These are phyloP conservation scores for Thymallus thymallus DNA, from an alignment of 2,113 vertebrate genomes.

Conservation along the genomic window DNA sequence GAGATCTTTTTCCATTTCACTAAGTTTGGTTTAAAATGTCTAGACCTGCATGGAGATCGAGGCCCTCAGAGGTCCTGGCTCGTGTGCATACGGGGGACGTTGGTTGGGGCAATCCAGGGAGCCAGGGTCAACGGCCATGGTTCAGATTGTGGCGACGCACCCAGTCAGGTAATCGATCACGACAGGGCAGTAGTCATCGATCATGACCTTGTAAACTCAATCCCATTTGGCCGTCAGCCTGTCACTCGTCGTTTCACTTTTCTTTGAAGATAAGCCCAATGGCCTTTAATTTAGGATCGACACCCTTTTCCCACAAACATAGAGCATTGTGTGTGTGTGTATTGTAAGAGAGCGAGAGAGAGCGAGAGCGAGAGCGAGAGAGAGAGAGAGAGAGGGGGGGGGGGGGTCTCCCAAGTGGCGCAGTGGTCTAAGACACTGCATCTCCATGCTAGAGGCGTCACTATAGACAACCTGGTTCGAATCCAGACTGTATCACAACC, in stretches of 20 bases:
- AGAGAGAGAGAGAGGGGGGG: too few relatives aligned
- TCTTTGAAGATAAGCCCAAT: neutral
- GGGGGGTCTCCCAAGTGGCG: too few relatives aligned
- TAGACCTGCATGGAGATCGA: neutral
- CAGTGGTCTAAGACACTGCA: too few relatives aligned
- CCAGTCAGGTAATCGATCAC: conserved; percentile 86
- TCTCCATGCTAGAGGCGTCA: too few relatives aligned
- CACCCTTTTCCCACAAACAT: neutral
- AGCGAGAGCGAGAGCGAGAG: too few relatives aligned
- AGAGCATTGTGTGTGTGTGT: neutral
- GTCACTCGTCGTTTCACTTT: conserved; percentile 60
- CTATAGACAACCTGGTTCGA: too few relatives aligned
- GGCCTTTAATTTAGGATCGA: neutral
- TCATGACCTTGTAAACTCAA: conserved; percentile 77
- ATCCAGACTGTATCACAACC: too few relatives aligned
- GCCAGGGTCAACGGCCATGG: conserved; percentile 75
- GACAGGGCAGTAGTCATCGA: conserved; percentile 79
- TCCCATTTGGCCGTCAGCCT: conserved; percentile 65
- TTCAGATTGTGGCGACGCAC: conserved; percentile 81
- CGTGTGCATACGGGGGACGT: conserved; percentile 46
- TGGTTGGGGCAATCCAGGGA: conserved; percentile 41
- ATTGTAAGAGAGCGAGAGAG: neutral
- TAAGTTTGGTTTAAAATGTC: conserved; percentile 55
- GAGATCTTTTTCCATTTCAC: conserved; percentile 69
- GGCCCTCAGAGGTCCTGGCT: conserved; percentile 35